These are phyloP conservation scores for Carpatolechia fugitivella DNA, from an alignment of 2,888 invertebrate genomes.

Conservation along the genomic window DNA sequence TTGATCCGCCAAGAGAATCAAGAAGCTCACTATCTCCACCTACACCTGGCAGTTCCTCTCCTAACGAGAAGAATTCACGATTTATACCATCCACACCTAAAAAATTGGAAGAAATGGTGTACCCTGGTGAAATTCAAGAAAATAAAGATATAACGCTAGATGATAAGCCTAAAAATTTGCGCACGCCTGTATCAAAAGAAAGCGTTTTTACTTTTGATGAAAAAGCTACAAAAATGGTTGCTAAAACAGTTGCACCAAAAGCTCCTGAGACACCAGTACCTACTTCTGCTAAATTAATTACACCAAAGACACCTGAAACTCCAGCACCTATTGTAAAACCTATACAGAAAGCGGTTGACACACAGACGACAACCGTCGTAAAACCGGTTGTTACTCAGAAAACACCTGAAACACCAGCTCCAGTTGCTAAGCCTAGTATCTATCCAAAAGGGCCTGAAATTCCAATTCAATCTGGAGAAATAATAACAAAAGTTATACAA, in stretches of 20 bases:
- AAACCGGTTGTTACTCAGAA: background rate
- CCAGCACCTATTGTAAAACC: background rate
- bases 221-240: constrained; percentile 23
- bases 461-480: constrained; percentile 46
- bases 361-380: background rate
- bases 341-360: background rate
- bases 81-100: constrained; percentile 56
- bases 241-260: constrained; percentile 41
- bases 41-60: constrained; percentile 47
- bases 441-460: constrained; percentile 41
- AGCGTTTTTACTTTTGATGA: constrained; percentile 54
- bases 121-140: constrained; percentile 45
- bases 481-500: constrained; percentile 70
- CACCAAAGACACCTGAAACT: background rate
- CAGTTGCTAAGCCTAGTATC: constrained; percentile 10
- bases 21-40: constrained; percentile 52
- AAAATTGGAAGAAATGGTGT: constrained; percentile 57
- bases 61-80: constrained; percentile 51
- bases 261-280: constrained; percentile 18
- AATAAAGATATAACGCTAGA: constrained; percentile 31
- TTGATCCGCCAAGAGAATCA: constrained; percentile 44
- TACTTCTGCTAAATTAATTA: background rate
- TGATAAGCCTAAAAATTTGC: constrained; percentile 36
- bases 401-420: background rate
- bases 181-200: constrained; percentile 51